Evolutionary conservation across 2,113 vertebrate species (phyloP).

Genomic region (Odontesthes bonariensis): DNA sequence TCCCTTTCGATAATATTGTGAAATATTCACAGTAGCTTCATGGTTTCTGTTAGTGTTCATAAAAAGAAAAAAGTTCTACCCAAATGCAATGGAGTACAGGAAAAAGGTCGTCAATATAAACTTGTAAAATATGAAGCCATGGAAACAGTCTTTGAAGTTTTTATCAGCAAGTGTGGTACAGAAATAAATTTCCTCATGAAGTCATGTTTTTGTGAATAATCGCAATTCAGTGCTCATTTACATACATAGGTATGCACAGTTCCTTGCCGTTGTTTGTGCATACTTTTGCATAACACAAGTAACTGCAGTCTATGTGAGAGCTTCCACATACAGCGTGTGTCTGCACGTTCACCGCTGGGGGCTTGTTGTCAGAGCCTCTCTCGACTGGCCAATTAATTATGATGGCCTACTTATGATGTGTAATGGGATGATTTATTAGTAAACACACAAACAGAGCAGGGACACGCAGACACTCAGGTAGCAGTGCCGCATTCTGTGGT

Average conservation of each 20-base stretch:
- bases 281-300: constrained; percentile 33
- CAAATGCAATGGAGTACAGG: not conserved
- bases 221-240: not conserved
- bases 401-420: constrained; percentile 87
- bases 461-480: constrained; percentile 71
- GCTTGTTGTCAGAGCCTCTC: constrained; percentile 81
- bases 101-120: not conserved
- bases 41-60: not conserved
- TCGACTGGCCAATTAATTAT: constrained; percentile 86
- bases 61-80: no score
- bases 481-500: constrained; percentile 50
- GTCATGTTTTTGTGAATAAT: not conserved
- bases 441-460: constrained; percentile 82
- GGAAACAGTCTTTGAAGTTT: not conserved
- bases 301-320: constrained; percentile 35
- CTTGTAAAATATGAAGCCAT: not conserved
- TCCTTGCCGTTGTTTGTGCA: constrained; percentile 5
- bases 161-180: not conserved
- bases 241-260: not conserved
- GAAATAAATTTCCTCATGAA: constrained; percentile 38
- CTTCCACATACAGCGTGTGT: constrained; percentile 30
- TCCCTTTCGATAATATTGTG: not conserved
- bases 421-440: constrained; percentile 87
- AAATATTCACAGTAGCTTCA: not conserved
- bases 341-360: constrained; percentile 68